phyloP scores from a whole-genome alignment of 1,140 invertebrate species.

The Hypsibius dujardini region DNA sequence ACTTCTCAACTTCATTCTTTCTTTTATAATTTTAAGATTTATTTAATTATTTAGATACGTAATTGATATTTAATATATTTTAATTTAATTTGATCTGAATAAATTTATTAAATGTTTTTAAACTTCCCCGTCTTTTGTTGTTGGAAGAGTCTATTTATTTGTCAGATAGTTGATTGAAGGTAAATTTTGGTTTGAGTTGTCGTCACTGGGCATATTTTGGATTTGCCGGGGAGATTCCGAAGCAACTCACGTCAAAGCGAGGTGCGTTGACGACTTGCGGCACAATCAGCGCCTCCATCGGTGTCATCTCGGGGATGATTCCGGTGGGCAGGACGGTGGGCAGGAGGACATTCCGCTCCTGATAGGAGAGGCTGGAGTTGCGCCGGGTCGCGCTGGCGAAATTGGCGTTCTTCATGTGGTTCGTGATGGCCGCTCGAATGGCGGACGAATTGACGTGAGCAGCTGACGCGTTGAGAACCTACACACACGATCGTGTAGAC shows the following conservation, averaged over 20 bases:
- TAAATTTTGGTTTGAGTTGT: too few relatives aligned
- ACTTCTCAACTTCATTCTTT: too few relatives aligned
- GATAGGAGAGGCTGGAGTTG: not conserved
- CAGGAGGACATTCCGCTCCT: not conserved
- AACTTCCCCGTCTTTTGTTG: too few relatives aligned
- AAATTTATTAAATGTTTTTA: too few relatives aligned
- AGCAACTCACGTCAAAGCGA: not conserved
- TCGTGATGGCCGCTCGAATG: not conserved
- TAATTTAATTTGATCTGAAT: too few relatives aligned
- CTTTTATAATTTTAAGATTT: too few relatives aligned
- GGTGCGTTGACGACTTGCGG: not conserved
- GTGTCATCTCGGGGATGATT: not conserved
- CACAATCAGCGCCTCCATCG: not conserved
- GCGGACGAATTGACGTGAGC: not conserved
- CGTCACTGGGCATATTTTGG: too few relatives aligned
- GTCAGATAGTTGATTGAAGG: too few relatives aligned
- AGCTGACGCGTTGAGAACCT: not conserved
- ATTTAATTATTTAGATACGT: too few relatives aligned
- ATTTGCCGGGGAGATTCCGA: too few relatives aligned
- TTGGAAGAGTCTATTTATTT: too few relatives aligned
- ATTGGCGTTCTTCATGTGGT: constrained; percentile 5
- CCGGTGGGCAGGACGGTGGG: not conserved
- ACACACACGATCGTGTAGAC: not conserved
- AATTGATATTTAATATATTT: too few relatives aligned
- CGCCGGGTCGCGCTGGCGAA: not conserved